Conservation (phyloP, 2,888 invertebrate genomes). For the Ochropleura leucogaster region DNA sequence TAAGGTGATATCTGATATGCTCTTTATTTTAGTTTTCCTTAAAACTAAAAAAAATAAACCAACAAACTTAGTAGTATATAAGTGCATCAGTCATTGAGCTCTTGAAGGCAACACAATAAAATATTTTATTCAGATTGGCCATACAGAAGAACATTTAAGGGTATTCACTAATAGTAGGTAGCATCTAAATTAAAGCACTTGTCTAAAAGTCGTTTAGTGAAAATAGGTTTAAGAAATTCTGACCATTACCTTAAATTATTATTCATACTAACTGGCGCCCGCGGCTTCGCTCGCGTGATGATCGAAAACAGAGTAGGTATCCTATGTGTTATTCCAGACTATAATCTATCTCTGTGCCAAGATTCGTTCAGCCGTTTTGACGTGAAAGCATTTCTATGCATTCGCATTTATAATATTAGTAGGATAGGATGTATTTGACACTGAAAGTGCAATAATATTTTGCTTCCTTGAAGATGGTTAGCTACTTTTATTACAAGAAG, state of each 20-base stretch:
- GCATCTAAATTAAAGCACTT: background rate
- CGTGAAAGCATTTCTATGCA: no score
- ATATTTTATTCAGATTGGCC: background rate
- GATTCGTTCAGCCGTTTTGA: no score
- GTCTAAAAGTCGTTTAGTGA: background rate
- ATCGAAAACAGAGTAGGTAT: no score
- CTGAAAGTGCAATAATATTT: background rate
- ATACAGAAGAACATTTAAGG: background rate
- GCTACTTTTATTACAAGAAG: background rate
- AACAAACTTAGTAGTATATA: background rate
- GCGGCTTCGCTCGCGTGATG: no score
- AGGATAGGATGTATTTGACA: no score
- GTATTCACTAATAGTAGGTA: no score
- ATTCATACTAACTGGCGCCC: no score
- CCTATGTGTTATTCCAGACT: no score
- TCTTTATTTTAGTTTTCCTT: constrained; percentile 6
- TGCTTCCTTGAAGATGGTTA: background rate
- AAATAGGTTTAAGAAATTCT: background rate
- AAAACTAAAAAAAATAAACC: no score
- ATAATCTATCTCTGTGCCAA: no score
- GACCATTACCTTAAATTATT: background rate
- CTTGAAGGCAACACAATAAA: no score
- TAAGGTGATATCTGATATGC: background rate
- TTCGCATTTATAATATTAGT: no score
- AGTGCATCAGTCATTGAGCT: background rate